Percentiles rank a stretch among this genome's conserved stretches.
Conservation (phyloP, 2,888 invertebrate species). For the Oegoconia quadripuncta region DNA sequence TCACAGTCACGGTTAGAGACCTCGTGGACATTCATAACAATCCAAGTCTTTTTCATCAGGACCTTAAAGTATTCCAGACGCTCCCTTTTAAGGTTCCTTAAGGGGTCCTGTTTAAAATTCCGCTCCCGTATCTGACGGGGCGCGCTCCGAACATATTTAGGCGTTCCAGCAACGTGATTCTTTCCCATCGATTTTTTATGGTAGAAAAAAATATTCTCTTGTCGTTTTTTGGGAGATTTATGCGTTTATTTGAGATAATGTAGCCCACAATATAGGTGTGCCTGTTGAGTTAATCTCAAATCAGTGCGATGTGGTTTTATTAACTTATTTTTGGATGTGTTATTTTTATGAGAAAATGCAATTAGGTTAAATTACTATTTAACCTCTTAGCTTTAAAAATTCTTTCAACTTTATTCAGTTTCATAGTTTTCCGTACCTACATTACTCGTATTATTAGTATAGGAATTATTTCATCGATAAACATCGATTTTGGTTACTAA, state of each 20-base stretch:
- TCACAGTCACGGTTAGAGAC: slow-evolving; percentile 27
- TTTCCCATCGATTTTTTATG: slow-evolving; percentile 59
- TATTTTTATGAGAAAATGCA: too few species aligned
- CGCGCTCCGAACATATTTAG: slow-evolving; percentile 67
- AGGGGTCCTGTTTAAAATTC: slow-evolving; percentile 71
- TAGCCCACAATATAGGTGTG: too few species aligned
- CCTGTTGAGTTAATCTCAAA: too few species aligned
- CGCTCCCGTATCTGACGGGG: slow-evolving; percentile 53
- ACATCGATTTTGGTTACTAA: neutral
- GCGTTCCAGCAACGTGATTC: slow-evolving; percentile 51
- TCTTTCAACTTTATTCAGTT: too few species aligned
- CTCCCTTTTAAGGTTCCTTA: slow-evolving; percentile 59
- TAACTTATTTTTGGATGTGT: too few species aligned
- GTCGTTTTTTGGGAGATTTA: slow-evolving; percentile 14
- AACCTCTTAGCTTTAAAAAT: too few species aligned
- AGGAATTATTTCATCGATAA: neutral
- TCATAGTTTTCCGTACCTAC: too few species aligned
- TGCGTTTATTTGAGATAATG: slow-evolving; percentile 1
- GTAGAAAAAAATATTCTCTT: slow-evolving; percentile 18
- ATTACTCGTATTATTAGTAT: too few species aligned
- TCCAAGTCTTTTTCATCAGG: slow-evolving; percentile 40
- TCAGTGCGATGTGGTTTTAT: too few species aligned
- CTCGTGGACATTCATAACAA: slow-evolving; percentile 36
- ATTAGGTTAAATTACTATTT: too few species aligned
- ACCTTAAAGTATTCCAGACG: slow-evolving; percentile 44